Base-by-base conservation (phyloP, 2,113 vertebrate species). In the Ovibos moschatus region DNA sequence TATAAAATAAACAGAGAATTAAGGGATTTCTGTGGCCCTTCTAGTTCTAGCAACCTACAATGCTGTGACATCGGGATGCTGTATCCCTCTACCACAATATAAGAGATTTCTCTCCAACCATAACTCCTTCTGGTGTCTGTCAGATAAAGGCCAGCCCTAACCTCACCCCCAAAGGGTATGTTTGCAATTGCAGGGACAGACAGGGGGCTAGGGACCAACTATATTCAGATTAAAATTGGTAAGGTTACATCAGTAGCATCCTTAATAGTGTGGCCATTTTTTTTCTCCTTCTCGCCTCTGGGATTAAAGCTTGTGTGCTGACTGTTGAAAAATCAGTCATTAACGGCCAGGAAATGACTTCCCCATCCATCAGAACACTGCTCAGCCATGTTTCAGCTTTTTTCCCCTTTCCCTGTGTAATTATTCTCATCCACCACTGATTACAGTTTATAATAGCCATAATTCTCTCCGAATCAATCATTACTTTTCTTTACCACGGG, bases 391-490 rank as follows among this genome's bases (percentile, higher is more conserved):
- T 98, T 99, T 98, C 98, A 98, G 98, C 96, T 98, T 98, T 98
- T 94, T 40, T 19, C 94, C 58, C 86, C 96, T 98, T 98, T 98
- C 98, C 96, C 97, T 93, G 93, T 1, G 43, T 99, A 99, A 99
- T 99, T 99, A 99, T 98, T 98, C 98, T 99, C 98, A 98, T 99
- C 98, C 98, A 98, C 98, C 97, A 89, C 98, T 99, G 99, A 99
- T 99, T 99, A 98, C 98, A 98, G 98, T 98, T 99, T 99, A 98
- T 99, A 99, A 99, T 99, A 99, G 98, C 98, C 98, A 98, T 99
- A 99, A 99, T 99, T 99, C 98, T 98, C 98, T 98, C 98, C n/a
- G 82, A 99, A 99, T 99, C 99, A 98, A 98, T 99, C 98, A 99
- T 93, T 95, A 97, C 98, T 98, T 98, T 97, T 93, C 98, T 98